Evolutionary conservation across 2,797 vertebrate species (phyloP), one percentile per base, ranked within the genome.

Genomic region (Cryptoblepharus egeriae): DNA sequence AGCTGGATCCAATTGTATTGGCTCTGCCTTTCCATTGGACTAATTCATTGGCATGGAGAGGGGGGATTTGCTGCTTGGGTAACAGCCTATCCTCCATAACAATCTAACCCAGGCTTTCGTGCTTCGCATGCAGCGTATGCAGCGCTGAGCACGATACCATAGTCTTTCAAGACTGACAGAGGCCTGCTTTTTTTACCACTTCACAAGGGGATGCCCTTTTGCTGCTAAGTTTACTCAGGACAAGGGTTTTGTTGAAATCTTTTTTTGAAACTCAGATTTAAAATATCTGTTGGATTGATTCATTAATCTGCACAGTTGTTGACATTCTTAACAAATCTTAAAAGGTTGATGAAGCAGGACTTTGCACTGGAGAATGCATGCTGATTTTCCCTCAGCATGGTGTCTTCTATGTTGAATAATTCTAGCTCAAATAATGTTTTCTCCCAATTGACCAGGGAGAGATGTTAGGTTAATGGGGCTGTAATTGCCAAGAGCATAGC

Each of bases 401-500:
- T 42, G 24, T 69, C 35, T 69, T 69, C 64, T 45, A 45, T 16
- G 68, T 3, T 70, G 39, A 70, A 70, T 45, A 45, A 70, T 16
- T 70, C 28, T 16, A 45, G 39, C 1, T 45, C 45, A 28, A 45
- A 70, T 70, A 70, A 70, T n/a, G 39, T 6, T 70, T 45, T 70
- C 11, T 13, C 28, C 55, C 73, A 39, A 61, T n/a, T 60, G 60
- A 12, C 55, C 24, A 39, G 24, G 55, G 35, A 58, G 12, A 39
- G 57, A 5, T 35, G 35, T 75, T 75, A 60, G 26, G 32, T 15
- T 28, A 60, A 60, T 37, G 26, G 4, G 30, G 26, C 32, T 39
- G 22, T 37, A 61, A 37, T 60, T 39, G 9, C 35, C 57, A 60
- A 39, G 24, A 82, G 8, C 77, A 75, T 81, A 85, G 64, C 49